A percentile compares a stretch with the other conserved stretches of the same genome.
phyloP scores from a whole-genome alignment of 2,888 invertebrate genomes.

The Oscheius myriophilus region DNA sequence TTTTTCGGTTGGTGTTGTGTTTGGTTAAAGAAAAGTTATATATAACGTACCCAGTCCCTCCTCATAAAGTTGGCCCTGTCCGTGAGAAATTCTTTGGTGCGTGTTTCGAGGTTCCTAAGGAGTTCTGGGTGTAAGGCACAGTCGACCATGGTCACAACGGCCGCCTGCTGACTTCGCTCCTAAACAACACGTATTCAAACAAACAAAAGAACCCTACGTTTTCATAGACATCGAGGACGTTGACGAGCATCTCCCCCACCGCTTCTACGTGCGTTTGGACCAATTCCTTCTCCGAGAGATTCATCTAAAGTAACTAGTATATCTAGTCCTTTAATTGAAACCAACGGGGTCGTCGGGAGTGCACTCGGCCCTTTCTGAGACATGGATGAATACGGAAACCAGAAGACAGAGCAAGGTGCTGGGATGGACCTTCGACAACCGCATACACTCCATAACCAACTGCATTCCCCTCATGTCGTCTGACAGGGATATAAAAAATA shows the following conservation, averaged over 20 bases:
- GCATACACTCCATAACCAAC: conserved; percentile 11
- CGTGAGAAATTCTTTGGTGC: background rate
- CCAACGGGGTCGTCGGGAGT: conserved; percentile 8
- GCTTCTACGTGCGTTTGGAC: background rate
- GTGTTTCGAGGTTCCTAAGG: background rate
- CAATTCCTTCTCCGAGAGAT: conserved; percentile 6
- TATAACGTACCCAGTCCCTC: too few species aligned
- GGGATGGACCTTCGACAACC: background rate
- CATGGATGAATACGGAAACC: conserved; percentile 1
- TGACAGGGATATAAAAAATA: background rate
- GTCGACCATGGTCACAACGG: conserved; percentile 12
- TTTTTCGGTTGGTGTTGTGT: too few species aligned
- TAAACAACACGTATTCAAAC: background rate
- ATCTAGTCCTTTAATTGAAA: background rate
- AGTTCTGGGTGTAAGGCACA: background rate
- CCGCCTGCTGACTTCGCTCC: conserved; percentile 15
- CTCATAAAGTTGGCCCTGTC: too few species aligned
- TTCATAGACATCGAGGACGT: conserved; percentile 9
- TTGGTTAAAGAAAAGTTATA: too few species aligned
- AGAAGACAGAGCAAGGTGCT: conserved; percentile 10
- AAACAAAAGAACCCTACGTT: background rate
- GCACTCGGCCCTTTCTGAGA: conserved; percentile 24
- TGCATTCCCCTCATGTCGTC: conserved; percentile 16
- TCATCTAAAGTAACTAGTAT: background rate
- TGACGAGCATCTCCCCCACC: background rate